Conservation (phyloP, 2,797 vertebrate species). For the Ara ararauna region DNA sequence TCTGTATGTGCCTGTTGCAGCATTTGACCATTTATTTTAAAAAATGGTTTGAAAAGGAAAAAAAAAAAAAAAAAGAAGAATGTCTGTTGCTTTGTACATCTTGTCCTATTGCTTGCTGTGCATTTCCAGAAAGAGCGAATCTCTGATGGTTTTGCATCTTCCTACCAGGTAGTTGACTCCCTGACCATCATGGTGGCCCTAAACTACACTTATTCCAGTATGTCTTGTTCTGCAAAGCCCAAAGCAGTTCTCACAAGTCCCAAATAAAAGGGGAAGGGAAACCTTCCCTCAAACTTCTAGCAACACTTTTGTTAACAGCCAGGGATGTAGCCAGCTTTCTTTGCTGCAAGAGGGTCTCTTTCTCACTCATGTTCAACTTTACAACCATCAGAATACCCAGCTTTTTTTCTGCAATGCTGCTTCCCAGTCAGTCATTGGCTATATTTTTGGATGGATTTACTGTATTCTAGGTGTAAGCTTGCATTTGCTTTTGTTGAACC, state of each 20-base stretch:
- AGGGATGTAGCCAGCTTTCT: neutral
- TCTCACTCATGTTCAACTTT: rapidly evolving
- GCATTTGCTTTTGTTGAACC: neutral
- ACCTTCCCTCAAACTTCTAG: neutral
- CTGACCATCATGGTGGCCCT: neutral
- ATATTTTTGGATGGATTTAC: neutral
- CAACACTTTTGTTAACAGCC: neutral
- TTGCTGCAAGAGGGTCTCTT: neutral
- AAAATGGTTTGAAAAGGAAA: neutral
- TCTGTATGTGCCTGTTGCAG: neutral
- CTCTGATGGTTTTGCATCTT: neutral
- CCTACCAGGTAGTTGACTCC: neutral
- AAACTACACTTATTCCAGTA: neutral
- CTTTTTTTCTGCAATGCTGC: neutral
- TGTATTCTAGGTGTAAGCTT: neutral
- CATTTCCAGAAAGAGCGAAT: neutral
- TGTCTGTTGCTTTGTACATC: neutral
- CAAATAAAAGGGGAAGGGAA: neutral
- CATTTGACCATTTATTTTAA: neutral
- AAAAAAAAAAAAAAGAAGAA: neutral
- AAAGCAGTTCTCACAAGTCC: neutral
- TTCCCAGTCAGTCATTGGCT: neutral
- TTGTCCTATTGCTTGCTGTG: neutral
- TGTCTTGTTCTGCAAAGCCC: neutral
- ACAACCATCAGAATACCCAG: neutral